A percentile compares a stretch with the other conserved stretches of the same genome.
phyloP scores from a whole-genome alignment of 2,113 vertebrate species.

The Stigmatopora argus region DNA sequence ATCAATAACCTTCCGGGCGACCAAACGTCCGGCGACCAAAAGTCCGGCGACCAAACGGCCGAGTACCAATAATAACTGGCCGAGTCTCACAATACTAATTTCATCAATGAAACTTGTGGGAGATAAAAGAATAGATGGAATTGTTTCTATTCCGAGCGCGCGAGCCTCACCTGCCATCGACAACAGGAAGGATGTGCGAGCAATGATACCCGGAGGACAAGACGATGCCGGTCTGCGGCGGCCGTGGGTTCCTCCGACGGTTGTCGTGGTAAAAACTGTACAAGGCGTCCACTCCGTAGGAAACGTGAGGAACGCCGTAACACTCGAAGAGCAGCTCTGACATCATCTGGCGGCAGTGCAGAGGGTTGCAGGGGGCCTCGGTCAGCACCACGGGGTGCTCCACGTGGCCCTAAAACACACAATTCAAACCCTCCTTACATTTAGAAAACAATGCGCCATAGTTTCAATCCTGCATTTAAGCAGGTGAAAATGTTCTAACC shows the following conservation, averaged over 20 bases:
- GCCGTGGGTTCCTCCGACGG: conserved; percentile 38
- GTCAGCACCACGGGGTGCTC: conserved; percentile 75
- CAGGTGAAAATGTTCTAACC: no score
- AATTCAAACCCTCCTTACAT: no score
- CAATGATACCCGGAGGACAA: conserved; percentile 92
- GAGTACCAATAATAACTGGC: no score
- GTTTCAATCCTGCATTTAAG: no score
- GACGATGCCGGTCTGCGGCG: conserved; percentile 76
- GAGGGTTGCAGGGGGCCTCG: conserved; percentile 72
- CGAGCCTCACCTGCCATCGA: conserved; percentile 82
- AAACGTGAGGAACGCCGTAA: conserved; percentile 84
- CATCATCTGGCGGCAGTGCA: conserved; percentile 79
- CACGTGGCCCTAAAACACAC: conserved; percentile 53
- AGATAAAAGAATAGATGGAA: background rate
- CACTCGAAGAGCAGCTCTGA: conserved; percentile 93
- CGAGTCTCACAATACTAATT: no score
- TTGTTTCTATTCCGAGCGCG: background rate
- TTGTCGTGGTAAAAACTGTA: conserved; percentile 87
- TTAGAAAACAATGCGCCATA: no score
- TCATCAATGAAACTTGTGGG: background rate
- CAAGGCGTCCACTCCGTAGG: conserved; percentile 86
- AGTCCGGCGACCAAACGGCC: no score
- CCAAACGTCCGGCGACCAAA: no score
- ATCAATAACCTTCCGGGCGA: no score
- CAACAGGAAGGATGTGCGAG: conserved; percentile 87